These are phyloP conservation scores for Pseudorectes ferrugineus DNA, from an alignment of 2,113 vertebrate genomes.

Conservation along the genomic window DNA sequence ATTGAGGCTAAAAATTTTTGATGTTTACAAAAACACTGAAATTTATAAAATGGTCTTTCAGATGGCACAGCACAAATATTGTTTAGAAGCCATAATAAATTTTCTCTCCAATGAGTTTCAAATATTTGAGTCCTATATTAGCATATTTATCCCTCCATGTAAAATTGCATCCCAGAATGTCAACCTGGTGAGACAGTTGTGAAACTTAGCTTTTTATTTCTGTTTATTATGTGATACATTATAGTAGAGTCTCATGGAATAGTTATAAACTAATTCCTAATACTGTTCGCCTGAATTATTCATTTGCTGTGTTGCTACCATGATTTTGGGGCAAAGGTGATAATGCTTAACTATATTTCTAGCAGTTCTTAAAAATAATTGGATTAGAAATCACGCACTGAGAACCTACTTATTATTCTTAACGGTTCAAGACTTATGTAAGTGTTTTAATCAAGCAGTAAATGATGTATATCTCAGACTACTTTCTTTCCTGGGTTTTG, in stretches of 20 bases:
- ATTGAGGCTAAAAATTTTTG: not conserved
- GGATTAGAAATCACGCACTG: slow-evolving; percentile 37
- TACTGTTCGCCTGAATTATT: slow-evolving; percentile 30
- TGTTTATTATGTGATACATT: not conserved
- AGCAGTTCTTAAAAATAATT: slow-evolving; percentile 55
- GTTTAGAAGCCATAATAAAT: not conserved
- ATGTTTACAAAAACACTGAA: not conserved
- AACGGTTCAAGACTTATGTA: slow-evolving; percentile 7
- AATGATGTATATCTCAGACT: slow-evolving; percentile 29
- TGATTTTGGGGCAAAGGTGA: slow-evolving; percentile 35
- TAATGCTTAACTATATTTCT: slow-evolving; percentile 16
- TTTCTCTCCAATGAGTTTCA: not conserved
- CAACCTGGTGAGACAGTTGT: not conserved
- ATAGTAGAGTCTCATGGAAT: not conserved
- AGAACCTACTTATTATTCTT: slow-evolving; percentile 51
- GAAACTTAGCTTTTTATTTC: not conserved
- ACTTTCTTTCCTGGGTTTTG: not conserved
- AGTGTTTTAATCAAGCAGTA: slow-evolving; percentile 55
- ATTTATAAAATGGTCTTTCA: not conserved
- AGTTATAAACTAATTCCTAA: slow-evolving; percentile 15
- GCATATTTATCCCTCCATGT: not conserved
- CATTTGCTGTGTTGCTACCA: not conserved
- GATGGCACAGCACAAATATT: not conserved
- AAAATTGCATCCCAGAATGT: not conserved
- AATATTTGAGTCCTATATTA: not conserved